Evolutionary conservation across 1,140 invertebrate genomes (phyloP).

Genomic region (Periplaneta americana): DNA sequence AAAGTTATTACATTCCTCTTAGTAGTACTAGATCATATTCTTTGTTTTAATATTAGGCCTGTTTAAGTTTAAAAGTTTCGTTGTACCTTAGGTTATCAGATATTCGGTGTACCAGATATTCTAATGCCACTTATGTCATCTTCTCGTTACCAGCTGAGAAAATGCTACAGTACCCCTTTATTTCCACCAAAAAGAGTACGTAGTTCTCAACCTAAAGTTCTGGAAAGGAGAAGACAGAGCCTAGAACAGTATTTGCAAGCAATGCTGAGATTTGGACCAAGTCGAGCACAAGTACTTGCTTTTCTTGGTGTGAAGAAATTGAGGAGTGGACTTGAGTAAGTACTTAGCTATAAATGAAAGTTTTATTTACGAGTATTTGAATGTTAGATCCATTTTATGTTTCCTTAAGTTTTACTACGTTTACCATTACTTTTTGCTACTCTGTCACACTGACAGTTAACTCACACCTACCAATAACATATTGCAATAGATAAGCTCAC

Average conservation of each 20-base stretch:
- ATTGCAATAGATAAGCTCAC: no score
- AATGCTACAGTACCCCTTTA: constrained; percentile 36
- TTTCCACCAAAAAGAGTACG: constrained; percentile 45
- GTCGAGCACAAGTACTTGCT: constrained; percentile 14
- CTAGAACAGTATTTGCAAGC: constrained; percentile 41
- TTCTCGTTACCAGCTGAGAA: constrained; percentile 30
- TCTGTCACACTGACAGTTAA: no score
- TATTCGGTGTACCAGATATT: not conserved
- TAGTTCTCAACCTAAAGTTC: constrained; percentile 39
- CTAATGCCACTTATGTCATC: not conserved
- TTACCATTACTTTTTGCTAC: not conserved
- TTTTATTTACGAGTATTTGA: not conserved
- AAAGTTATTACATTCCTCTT: not conserved
- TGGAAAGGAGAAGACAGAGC: constrained; percentile 38
- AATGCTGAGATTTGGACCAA: constrained; percentile 22
- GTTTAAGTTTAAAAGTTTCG: not conserved
- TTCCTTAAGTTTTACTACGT: not conserved
- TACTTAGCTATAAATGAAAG: not conserved
- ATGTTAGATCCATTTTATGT: no score
- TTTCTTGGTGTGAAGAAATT: constrained; percentile 16
- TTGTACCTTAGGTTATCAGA: not conserved
- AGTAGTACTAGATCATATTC: not conserved
- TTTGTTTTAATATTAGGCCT: not conserved
- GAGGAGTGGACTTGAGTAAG: not conserved
- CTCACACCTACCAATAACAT: no score